Base-by-base conservation (phyloP, 2,113 vertebrate genomes). In the Oxyruncus cristatus region DNA sequence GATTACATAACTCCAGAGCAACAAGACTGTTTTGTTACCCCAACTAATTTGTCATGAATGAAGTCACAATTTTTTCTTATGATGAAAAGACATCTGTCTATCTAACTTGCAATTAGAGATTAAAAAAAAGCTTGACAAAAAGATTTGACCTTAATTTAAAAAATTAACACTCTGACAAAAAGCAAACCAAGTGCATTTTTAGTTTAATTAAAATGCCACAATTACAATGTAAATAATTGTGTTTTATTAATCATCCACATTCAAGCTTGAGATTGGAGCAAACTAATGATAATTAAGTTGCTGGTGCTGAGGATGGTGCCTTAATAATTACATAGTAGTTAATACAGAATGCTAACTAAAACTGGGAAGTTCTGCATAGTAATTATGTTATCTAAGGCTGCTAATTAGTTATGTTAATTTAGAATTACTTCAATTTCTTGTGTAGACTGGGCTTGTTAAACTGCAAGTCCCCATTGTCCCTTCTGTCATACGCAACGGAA, bases 241-340 rank as follows among this genome's bases (percentile, higher is more conserved):
- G 92, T 95, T 98, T 97, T 98, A 98, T 97, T 98, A 98, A 98
- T 98, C 96, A 97, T 97, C n/a, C 5, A 93, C 97, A 97, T 98
- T 98, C 97, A 97, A 96, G 98, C 93, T 95, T 76, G 97, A 96
- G 97, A 97, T 96, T 97, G 97, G 96, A 94, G 95, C 86, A 92
- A 95, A 94, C 88, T 89, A 70, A 96, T 88, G 97, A 97, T 98
- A 98, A 98, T 98, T 98, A 98, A 97, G 95, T 98, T 98, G 91
- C 91, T 85, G 68, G 59, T 96, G 56, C 56, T 73, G 85, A 85
- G 89, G 97, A 95, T 95, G 89, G 96, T 92, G 94, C 92, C 97
- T 98, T 98, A 98, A 98, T 98, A 98, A 98, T 98, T 98, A 98
- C 96, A 97, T 89, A 94, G 96, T 95, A 95, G 97, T 96, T 98